Conservation (phyloP, 2,113 vertebrate genomes). For the Callipepla californica region DNA sequence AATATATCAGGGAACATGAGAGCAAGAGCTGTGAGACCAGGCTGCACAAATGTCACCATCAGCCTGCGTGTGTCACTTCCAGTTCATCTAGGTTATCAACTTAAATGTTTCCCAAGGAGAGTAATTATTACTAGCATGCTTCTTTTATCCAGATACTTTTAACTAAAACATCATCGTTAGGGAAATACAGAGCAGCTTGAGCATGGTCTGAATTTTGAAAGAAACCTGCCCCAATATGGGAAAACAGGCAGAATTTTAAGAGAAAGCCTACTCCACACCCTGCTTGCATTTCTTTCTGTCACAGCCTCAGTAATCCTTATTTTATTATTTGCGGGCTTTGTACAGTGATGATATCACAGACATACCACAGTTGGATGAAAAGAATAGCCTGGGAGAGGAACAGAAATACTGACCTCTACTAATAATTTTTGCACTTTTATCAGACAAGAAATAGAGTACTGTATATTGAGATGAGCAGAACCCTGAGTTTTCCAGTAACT, state of each 20-base stretch:
- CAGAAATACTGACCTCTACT: not conserved
- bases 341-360: not conserved
- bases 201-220: conserved; percentile 28
- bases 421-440: not conserved
- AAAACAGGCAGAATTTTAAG: not conserved
- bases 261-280: not conserved
- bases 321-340: not conserved
- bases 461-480: not conserved
- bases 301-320: not conserved
- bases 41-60: not conserved
- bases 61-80: conserved; percentile 53
- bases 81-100: conserved; percentile 33
- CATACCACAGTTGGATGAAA: not conserved
- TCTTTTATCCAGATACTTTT: conserved; percentile 51
- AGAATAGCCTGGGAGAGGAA: not conserved
- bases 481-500: not conserved
- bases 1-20: not conserved
- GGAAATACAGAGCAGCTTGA: conserved; percentile 20
- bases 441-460: not conserved
- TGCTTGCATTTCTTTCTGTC: not conserved
- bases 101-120: conserved; percentile 49
- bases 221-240: not conserved
- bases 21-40: not conserved
- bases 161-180: conserved; percentile 2
- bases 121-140: conserved; percentile 60